Evolutionary conservation across 2,797 vertebrate genomes (phyloP).

Genomic region (Sternotherus odoratus): DNA sequence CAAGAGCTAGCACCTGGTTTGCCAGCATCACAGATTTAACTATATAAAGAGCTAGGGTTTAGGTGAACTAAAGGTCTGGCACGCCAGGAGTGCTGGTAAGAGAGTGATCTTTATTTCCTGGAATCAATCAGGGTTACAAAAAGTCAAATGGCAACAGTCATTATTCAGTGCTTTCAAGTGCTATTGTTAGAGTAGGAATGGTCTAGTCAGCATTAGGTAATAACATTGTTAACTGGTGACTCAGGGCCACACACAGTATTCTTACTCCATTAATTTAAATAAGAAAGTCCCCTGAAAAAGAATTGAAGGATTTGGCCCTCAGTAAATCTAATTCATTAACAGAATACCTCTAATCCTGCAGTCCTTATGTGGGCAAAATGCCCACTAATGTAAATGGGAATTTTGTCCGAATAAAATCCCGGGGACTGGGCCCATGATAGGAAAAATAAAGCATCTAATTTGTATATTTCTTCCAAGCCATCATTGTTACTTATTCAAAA

Average conservation of each 20-base stretch:
- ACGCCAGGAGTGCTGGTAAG: background rate
- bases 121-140: background rate
- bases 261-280: background rate
- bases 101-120: background rate
- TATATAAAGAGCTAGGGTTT: background rate
- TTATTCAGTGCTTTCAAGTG: background rate
- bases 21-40: too few relatives aligned
- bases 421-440: background rate
- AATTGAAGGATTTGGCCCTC: background rate
- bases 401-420: background rate
- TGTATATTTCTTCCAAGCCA: conserved; percentile 2
- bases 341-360: background rate
- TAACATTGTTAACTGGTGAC: background rate
- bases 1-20: too few relatives aligned
- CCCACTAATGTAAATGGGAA: background rate
- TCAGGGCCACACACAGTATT: background rate
- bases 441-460: conserved; percentile 4
- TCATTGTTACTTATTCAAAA: background rate
- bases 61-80: background rate
- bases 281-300: background rate
- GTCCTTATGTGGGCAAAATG: background rate
- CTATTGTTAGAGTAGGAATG: background rate
- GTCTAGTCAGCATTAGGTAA: background rate
- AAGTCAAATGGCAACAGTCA: background rate
- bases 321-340: background rate